These are phyloP conservation scores for Azorinus chamasolen DNA, from an alignment of 2,888 invertebrate genomes.

Conservation along the genomic window DNA sequence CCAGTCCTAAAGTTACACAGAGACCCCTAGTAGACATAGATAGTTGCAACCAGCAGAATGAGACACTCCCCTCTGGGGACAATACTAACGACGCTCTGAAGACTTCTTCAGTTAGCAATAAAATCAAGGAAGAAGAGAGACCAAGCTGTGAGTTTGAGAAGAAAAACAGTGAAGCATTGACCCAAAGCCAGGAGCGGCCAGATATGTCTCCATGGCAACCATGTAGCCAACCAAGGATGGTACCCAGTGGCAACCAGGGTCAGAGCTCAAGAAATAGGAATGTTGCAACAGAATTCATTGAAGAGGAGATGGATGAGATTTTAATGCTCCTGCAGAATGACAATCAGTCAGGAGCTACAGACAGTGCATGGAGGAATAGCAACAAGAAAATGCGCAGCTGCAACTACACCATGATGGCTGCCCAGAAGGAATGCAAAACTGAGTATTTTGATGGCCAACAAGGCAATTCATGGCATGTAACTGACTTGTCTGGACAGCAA, in stretches of 20 bases:
- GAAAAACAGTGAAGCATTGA: constrained; percentile 36
- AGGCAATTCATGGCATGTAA: constrained; percentile 18
- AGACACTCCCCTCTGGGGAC: constrained; percentile 50
- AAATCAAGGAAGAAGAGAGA: constrained; percentile 40
- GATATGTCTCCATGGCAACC: constrained; percentile 36
- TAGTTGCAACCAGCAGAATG: constrained; percentile 20
- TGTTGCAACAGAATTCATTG: constrained; percentile 53
- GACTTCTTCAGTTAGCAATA: constrained; percentile 44
- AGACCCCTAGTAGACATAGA: constrained; percentile 49
- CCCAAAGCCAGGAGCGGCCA: constrained; percentile 24
- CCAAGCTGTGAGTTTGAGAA: constrained; percentile 55
- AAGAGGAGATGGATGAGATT: constrained; percentile 75
- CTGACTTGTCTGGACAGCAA: constrained; percentile 27
- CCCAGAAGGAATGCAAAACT: constrained; percentile 34
- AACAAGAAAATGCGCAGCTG: constrained; percentile 57
- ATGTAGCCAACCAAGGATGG: constrained; percentile 24
- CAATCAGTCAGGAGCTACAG: constrained; percentile 33
- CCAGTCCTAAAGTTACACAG: constrained; percentile 43
- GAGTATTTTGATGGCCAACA: constrained; percentile 23
- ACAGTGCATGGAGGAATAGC: background rate
- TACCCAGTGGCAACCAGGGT: background rate
- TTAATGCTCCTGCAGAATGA: constrained; percentile 65
- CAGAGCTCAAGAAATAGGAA: constrained; percentile 14
- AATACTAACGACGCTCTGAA: constrained; percentile 50
- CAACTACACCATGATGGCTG: constrained; percentile 32